These are phyloP conservation scores for Lycaon pictus DNA, from an alignment of 2,113 vertebrate species.

Conservation along the genomic window DNA sequence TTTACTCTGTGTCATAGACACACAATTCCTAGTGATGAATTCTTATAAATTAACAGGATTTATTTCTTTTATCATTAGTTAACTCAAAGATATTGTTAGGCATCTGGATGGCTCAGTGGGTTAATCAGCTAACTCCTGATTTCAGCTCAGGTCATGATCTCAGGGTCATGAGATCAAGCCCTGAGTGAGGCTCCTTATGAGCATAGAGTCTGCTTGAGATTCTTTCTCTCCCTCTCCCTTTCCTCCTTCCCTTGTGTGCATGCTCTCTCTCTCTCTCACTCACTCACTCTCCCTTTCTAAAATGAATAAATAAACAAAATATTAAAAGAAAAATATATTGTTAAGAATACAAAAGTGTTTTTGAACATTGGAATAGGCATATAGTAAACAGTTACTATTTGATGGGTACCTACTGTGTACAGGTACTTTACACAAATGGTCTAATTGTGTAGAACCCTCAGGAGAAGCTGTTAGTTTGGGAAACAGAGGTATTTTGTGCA, in stretches of 20 bases:
- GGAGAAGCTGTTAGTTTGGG: background rate
- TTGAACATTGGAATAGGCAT: background rate
- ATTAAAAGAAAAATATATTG: background rate
- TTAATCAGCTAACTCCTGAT: background rate
- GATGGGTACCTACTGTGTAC: background rate
- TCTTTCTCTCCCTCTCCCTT: background rate
- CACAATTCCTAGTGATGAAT: background rate
- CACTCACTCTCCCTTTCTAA: background rate
- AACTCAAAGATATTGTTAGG: background rate
- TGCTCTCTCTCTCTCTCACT: background rate
- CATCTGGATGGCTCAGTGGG: background rate
- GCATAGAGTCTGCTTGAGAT: background rate
- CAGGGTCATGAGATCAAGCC: background rate
- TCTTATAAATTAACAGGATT: background rate
- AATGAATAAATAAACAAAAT: background rate
- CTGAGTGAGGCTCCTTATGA: background rate
- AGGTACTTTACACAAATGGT: background rate
- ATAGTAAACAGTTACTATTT: background rate
- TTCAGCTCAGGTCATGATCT: background rate
- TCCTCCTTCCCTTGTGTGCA: background rate
- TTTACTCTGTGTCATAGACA: background rate
- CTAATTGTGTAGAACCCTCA: background rate
- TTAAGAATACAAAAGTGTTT: background rate
- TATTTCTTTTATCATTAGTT: background rate
- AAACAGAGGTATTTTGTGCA: background rate